phyloP scores from a whole-genome alignment of 92 coral and sea anemone species.

The Chrysogorgia sp. region DNA sequence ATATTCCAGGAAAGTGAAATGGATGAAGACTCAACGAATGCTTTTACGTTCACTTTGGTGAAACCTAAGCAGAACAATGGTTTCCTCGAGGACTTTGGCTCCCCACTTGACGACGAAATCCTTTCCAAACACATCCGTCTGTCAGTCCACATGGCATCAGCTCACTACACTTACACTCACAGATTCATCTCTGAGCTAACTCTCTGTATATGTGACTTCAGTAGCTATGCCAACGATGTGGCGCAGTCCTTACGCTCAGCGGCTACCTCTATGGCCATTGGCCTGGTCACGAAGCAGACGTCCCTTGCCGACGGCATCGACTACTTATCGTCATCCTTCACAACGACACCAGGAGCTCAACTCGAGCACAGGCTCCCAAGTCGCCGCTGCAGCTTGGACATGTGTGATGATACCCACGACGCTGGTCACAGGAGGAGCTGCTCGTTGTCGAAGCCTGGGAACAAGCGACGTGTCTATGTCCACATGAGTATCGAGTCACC shows the following conservation, averaged over 20 bases:
- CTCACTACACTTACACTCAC: slow-evolving; percentile 88
- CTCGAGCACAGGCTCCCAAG: slow-evolving; percentile 64
- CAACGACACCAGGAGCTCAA: slow-evolving; percentile 44
- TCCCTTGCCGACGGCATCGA: slow-evolving; percentile 91
- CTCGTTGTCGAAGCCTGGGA: slow-evolving; percentile 35
- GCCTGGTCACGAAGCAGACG: slow-evolving; percentile 92
- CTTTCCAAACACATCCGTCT: slow-evolving; percentile 80
- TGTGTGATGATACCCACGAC: slow-evolving; percentile 66
- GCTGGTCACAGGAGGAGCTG: slow-evolving; percentile 51
- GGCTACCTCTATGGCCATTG: slow-evolving; percentile 94
- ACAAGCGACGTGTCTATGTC: slow-evolving; percentile 71
- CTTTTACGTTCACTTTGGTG: slow-evolving; percentile 78
- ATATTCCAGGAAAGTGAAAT: slow-evolving; percentile 61
- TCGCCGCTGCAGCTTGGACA: slow-evolving; percentile 71
- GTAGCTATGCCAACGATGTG: slow-evolving; percentile 81
- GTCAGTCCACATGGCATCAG: slow-evolving; percentile 84
- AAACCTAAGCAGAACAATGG: slow-evolving; percentile 60
- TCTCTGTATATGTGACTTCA: slow-evolving; percentile 89
- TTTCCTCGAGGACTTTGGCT: not conserved
- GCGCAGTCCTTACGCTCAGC: slow-evolving; percentile 93
- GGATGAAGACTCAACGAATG: slow-evolving; percentile 68
- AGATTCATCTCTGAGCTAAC: slow-evolving; percentile 87
- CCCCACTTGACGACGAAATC: slow-evolving; percentile 57
- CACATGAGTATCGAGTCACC: slow-evolving; percentile 85
- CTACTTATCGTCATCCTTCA: slow-evolving; percentile 88